Percentiles rank a stretch among this genome's conserved stretches.
Conservation (phyloP, 2,113 vertebrate species). For the Sciurus niger region DNA sequence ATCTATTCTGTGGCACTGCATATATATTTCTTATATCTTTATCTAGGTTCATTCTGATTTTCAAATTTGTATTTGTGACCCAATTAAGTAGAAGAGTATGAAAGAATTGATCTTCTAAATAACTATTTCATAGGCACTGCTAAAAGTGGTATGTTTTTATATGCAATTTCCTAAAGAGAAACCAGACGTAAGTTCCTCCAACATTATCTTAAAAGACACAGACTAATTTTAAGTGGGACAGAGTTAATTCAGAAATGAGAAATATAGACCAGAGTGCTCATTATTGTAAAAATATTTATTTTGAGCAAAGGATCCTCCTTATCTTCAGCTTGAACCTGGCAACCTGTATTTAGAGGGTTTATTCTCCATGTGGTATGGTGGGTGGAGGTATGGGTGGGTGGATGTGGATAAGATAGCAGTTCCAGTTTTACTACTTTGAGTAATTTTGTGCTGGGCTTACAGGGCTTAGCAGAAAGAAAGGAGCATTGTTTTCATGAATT, state of each 20-base stretch:
- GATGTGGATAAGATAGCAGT: neutral
- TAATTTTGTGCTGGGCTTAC: constrained; percentile 42
- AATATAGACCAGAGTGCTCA: neutral
- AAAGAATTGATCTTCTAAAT: neutral
- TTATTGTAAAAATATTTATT: constrained; percentile 53
- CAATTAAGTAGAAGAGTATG: neutral
- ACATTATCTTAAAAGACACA: neutral
- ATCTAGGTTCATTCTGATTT: neutral
- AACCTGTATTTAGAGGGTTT: neutral
- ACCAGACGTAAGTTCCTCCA: neutral
- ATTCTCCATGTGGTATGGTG: neutral
- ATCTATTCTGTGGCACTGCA: neutral
- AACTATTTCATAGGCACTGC: neutral
- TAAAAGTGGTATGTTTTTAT: neutral
- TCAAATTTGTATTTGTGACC: neutral
- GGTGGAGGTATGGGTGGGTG: neutral
- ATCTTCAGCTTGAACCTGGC: neutral
- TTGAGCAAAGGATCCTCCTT: constrained; percentile 58
- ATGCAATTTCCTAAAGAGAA: constrained; percentile 8
- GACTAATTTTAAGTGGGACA: neutral
- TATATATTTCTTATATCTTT: neutral
- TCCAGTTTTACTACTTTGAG: constrained; percentile 57
- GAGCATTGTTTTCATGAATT: constrained; percentile 65
- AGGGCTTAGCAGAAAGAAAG: neutral
- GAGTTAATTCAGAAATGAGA: constrained; percentile 39